Evolutionary conservation across 1,140 invertebrate species (phyloP).

Genomic region (Caenorhabditis tropicalis): DNA sequence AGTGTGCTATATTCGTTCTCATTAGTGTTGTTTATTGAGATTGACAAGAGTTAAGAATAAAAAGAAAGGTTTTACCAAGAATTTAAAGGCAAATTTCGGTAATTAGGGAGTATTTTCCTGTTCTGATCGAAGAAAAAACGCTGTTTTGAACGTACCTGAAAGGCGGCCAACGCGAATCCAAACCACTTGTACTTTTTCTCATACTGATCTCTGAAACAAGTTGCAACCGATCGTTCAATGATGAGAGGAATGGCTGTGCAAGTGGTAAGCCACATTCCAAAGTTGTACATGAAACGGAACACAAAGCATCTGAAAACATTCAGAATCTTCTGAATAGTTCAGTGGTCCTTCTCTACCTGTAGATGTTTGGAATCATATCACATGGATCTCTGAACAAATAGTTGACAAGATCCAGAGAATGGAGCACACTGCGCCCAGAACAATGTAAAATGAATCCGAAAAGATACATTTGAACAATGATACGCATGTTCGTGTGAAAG

Average conservation of each 20-base stretch:
- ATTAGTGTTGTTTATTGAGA: background rate
- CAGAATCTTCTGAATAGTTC: background rate
- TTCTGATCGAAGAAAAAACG: background rate
- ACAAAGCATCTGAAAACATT: background rate
- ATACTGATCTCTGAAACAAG: background rate
- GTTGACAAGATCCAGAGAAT: background rate
- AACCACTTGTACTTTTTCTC: background rate
- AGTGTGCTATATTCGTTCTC: background rate
- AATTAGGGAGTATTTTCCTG: too few species aligned
- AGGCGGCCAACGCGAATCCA: background rate
- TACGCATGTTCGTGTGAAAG: background rate
- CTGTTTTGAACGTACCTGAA: background rate
- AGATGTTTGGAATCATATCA: background rate
- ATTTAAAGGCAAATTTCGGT: too few species aligned
- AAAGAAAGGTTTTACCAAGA: too few species aligned
- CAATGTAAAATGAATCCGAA: background rate
- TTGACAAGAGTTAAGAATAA: too few species aligned
- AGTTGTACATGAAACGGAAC: background rate
- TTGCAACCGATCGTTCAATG: background rate
- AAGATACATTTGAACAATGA: background rate
- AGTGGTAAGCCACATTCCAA: background rate
- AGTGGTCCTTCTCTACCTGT: background rate
- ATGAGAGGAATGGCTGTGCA: background rate
- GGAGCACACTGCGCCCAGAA: background rate
- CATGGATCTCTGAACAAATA: background rate